Percentiles rank a stretch among this genome's conserved stretches.
phyloP scores from a whole-genome alignment of 2,888 invertebrate genomes.

The Rosalia funebris region DNA sequence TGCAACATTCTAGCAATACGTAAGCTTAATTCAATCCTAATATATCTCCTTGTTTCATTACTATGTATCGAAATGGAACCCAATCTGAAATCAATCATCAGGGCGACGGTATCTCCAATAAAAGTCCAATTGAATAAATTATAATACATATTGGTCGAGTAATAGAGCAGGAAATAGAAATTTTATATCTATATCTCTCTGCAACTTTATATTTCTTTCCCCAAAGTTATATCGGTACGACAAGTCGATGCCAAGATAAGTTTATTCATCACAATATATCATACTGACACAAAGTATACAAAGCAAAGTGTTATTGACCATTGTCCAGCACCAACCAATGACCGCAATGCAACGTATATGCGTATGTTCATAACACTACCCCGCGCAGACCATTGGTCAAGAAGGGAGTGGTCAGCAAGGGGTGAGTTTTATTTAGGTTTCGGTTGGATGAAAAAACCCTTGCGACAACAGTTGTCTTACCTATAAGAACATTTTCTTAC shows the following conservation, averaged over 20 bases:
- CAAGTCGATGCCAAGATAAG: conserved; percentile 5
- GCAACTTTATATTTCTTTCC: conserved; percentile 36
- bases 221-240: conserved; percentile 23
- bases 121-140: conserved; percentile 56
- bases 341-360: conserved; percentile 26
- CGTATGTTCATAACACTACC: conserved; percentile 38
- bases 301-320: conserved; percentile 37
- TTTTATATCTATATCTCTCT: conserved; percentile 51
- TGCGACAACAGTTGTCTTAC: conserved; percentile 26
- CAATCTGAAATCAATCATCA: conserved; percentile 41
- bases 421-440: conserved; percentile 47
- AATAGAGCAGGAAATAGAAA: conserved; percentile 54
- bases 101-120: conserved; percentile 34
- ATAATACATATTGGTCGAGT: conserved; percentile 55
- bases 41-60: conserved; percentile 32
- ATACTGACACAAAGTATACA: background rate
- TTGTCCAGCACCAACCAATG: conserved; percentile 51
- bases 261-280: background rate
- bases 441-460: conserved; percentile 54
- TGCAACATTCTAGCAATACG: background rate
- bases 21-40: background rate
- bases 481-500: conserved; percentile 26
- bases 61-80: conserved; percentile 43
- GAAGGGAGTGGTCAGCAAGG: conserved; percentile 61
- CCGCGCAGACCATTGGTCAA: conserved; percentile 60